These are phyloP conservation scores for Uromys caudimaculatus DNA, from an alignment of 2,797 vertebrate genomes.

Conservation along the genomic window DNA sequence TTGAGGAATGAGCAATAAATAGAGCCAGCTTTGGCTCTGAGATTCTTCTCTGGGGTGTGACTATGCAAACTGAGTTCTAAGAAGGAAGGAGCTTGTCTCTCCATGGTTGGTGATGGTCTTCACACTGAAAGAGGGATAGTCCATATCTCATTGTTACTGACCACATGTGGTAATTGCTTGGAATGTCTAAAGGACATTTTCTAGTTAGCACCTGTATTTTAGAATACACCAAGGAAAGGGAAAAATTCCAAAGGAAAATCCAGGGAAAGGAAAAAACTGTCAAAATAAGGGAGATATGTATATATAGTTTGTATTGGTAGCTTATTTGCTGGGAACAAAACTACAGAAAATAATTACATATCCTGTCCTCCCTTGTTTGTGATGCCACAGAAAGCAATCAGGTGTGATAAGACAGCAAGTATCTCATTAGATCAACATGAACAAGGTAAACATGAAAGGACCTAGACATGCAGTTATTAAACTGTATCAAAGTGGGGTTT, in stretches of 20 bases:
- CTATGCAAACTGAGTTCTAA: slow-evolving; percentile 6
- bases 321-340: not conserved
- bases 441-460: not conserved
- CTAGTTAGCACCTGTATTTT: not conserved
- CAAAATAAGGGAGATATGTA: not conserved
- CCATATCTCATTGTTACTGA: not conserved
- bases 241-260: not conserved
- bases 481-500: not conserved
- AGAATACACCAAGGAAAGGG: not conserved
- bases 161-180: not conserved
- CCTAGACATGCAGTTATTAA: not conserved
- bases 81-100: not conserved
- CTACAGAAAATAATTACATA: not conserved
- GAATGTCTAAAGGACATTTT: not conserved
- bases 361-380: not conserved
- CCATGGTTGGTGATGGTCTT: not conserved
- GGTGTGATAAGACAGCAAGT: not conserved
- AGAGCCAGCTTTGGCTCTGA: not conserved
- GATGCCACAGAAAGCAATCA: not conserved
- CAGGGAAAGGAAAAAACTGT: not conserved
- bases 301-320: not conserved
- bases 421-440: not conserved
- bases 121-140: not conserved
- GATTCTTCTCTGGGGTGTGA: slow-evolving; percentile 28
- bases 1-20: not conserved